Base-by-base conservation (phyloP, 2,113 vertebrate genomes). In the Numida meleagris region DNA sequence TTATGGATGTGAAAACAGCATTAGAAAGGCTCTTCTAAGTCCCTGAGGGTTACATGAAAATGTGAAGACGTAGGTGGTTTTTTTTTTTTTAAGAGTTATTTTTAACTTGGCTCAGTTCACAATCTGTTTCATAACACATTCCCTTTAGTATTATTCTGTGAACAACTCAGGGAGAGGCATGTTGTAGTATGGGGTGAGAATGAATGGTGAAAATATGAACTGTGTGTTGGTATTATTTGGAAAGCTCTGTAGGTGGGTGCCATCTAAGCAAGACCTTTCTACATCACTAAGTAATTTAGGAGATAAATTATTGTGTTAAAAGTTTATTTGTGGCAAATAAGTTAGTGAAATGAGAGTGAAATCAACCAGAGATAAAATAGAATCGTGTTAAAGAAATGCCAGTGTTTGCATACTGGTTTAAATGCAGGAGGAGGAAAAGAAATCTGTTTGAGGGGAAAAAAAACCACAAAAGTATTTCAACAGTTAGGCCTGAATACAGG, bases 21-120 rank as follows among this genome's bases (percentile, higher is more conserved):
- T 61, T 76, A 15, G 61, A 95, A 93, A 88, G 82, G 78, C 29
- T 91, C 84, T 82, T 76, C 74, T 51, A 66, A 76, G n/a, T 12
- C 84, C 53, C 84, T 31, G 58, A 51, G 71, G 38, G 33, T 65
- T 76, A 48, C 82, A 48, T 85, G 58, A 79, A 72, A 94, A 85
- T 61, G 25, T 36, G 62, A 82, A 79, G 34, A 34, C 25, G 68
- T 75, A 43, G 10, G 4, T 0, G 16, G n/a, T n/a, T 19, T 57
- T 42, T 83, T 10, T 14, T 78, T 67, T 78, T 74, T 58, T 62
- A 29, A 38, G 59, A 55, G 50, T 71, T 94, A 82, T 91, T 92
- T 96, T 96, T 84, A 93, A 24, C 71, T 48, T 58, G 6, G 11
- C 36, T 85, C 15, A 53, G 31, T 62, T 91, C 0, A 0, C 74